phyloP scores from a whole-genome alignment of 1,140 invertebrate species.

The Drosophila lacteicornis region DNA sequence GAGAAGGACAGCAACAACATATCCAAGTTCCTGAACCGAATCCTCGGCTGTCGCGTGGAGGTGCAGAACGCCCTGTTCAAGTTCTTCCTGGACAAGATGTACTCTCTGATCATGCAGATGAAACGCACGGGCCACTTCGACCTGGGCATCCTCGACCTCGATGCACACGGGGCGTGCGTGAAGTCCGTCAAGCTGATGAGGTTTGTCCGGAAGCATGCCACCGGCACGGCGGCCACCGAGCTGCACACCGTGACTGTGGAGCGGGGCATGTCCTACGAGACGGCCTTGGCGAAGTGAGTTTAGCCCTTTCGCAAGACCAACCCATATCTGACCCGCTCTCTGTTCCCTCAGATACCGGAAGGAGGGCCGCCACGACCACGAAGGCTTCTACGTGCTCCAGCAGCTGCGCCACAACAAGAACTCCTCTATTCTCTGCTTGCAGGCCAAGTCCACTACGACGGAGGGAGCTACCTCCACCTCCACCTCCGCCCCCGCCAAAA shows the following conservation, averaged over 20 bases:
- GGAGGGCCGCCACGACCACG: constrained; percentile 35
- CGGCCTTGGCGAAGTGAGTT: constrained; percentile 89
- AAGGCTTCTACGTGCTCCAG: constrained; percentile 62
- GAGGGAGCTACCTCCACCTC: not conserved
- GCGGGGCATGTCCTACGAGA: constrained; percentile 94
- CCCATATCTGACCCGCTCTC: not conserved
- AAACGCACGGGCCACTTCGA: constrained; percentile 92
- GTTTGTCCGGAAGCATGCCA: constrained; percentile 94
- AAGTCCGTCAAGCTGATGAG: constrained; percentile 90
- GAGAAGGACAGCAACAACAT: constrained; percentile 99
- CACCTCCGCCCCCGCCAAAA: constrained; percentile 11
- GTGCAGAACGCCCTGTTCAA: constrained; percentile 98
- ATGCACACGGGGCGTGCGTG: constrained; percentile 94
- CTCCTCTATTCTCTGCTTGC: constrained; percentile 56
- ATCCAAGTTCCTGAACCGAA: constrained; percentile 98
- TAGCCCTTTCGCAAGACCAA: no score
- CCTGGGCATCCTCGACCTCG: constrained; percentile 96
- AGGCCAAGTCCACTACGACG: not conserved
- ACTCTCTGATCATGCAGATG: constrained; percentile 93
- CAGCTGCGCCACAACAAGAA: constrained; percentile 52
- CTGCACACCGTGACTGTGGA: constrained; percentile 96
- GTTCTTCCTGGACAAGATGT: constrained; percentile 98
- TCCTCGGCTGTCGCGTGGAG: constrained; percentile 98
- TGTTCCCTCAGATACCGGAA: constrained; percentile 33
- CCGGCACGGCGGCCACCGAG: constrained; percentile 95